phyloP scores from a whole-genome alignment of 2,888 invertebrate species.

The Subacronicta megacephala region DNA sequence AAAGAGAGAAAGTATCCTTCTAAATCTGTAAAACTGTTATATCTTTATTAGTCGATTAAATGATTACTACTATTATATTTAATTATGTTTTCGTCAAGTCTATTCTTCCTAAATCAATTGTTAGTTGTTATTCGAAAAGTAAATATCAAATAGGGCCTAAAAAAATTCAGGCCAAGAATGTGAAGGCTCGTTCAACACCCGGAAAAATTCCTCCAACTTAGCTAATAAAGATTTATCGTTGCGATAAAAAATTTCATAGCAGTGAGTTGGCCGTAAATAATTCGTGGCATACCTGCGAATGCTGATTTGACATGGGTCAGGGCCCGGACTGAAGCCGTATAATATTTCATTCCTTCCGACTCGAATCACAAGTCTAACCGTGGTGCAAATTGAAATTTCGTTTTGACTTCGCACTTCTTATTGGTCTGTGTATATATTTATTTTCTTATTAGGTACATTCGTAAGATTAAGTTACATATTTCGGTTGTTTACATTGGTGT shows the following conservation, averaged over 20 bases:
- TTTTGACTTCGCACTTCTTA: slow-evolving; percentile 69
- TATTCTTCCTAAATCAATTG: no score
- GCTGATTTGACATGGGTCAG: slow-evolving; percentile 88
- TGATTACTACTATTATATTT: no score
- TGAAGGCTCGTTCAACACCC: slow-evolving; percentile 57
- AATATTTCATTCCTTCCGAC: slow-evolving; percentile 84
- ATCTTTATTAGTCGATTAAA: no score
- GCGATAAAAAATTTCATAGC: slow-evolving; percentile 85
- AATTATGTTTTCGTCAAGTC: no score
- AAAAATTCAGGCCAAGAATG: slow-evolving; percentile 44
- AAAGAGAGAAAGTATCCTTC: no score
- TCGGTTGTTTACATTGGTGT: no score
- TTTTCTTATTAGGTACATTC: no score
- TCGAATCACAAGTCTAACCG: slow-evolving; percentile 77
- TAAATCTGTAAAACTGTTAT: no score
- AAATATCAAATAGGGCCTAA: slow-evolving; percentile 41
- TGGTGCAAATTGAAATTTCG: slow-evolving; percentile 82
- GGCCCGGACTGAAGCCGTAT: slow-evolving; percentile 72
- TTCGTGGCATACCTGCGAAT: slow-evolving; percentile 86
- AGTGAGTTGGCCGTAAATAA: slow-evolving; percentile 85
- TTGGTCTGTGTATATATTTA: slow-evolving; percentile 56
- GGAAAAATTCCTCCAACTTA: slow-evolving; percentile 72
- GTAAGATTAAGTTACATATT: no score
- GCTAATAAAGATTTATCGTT: slow-evolving; percentile 85
- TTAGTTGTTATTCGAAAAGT: slow-evolving; percentile 30